phyloP scores from a whole-genome alignment of 2,888 invertebrate species.

The Zelleria hepariella region DNA sequence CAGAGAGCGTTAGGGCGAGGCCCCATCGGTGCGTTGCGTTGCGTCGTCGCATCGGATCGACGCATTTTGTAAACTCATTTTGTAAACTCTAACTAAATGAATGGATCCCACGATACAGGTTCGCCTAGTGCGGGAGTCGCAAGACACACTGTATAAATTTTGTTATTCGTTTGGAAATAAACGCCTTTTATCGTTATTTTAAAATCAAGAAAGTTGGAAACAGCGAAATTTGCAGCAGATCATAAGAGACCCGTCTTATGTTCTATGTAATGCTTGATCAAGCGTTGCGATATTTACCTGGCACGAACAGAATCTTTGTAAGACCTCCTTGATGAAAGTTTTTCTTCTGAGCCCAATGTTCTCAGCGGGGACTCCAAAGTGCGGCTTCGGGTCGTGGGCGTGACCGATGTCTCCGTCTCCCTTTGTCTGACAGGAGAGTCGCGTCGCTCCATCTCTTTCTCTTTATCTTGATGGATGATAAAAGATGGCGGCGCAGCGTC shows the following conservation, averaged over 20 bases:
- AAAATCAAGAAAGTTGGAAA: not conserved
- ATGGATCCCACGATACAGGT: too few species aligned
- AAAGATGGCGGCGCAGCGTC: slow-evolving; percentile 4
- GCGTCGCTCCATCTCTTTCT: slow-evolving; percentile 19
- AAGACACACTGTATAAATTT: too few species aligned
- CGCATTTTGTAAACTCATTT: too few species aligned
- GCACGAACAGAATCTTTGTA: slow-evolving; percentile 54
- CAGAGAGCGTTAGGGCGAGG: too few species aligned
- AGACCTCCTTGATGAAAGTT: slow-evolving; percentile 27
- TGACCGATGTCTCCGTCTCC: slow-evolving; percentile 21
- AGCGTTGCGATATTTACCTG: slow-evolving; percentile 35
- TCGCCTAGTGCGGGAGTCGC: too few species aligned
- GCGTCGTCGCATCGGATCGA: too few species aligned
- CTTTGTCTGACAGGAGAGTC: not conserved
- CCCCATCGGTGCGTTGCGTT: too few species aligned
- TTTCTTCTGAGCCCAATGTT: slow-evolving; percentile 40
- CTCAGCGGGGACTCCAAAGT: slow-evolving; percentile 50
- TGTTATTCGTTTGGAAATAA: not conserved
- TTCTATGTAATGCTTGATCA: too few species aligned
- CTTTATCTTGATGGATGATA: not conserved
- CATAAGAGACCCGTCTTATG: too few species aligned
- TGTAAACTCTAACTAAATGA: too few species aligned
- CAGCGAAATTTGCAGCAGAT: not conserved
- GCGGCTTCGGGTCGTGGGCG: slow-evolving; percentile 18
- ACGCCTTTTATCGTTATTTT: not conserved